phyloP scores from a whole-genome alignment of 2,797 vertebrate species.

The Poliocrania exsul region DNA sequence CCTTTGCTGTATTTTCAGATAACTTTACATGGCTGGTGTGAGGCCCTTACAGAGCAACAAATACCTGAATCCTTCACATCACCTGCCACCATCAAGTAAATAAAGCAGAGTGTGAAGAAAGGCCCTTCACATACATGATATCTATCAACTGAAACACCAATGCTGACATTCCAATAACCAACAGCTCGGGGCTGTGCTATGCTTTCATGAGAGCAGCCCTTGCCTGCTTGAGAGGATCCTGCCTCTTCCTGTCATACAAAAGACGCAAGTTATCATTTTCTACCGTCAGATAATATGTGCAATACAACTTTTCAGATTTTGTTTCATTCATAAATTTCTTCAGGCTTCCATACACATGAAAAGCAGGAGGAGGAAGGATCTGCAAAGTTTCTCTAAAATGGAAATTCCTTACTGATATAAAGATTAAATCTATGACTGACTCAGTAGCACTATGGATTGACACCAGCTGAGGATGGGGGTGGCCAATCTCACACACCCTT shows the following conservation, averaged over 20 bases:
- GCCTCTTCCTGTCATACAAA: not conserved
- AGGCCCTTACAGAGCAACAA: not conserved
- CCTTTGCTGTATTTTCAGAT: not conserved
- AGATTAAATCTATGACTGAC: not conserved
- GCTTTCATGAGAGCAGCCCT: not conserved
- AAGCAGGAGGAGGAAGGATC: not conserved
- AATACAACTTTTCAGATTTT: not conserved
- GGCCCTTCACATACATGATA: not conserved
- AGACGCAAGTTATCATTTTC: not conserved
- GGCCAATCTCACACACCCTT: not conserved
- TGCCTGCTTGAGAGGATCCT: not conserved
- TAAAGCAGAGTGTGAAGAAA: not conserved
- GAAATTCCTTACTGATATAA: not conserved
- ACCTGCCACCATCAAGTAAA: not conserved
- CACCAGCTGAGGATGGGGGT: not conserved
- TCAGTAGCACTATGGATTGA: not conserved
- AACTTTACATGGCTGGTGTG: not conserved
- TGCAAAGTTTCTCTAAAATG: not conserved
- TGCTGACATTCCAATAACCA: not conserved
- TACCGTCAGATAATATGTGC: not conserved
- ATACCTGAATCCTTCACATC: not conserved
- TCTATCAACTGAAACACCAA: not conserved
- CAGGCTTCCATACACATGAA: not conserved
- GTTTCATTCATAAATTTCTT: conserved; percentile 13
- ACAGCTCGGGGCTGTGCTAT: not conserved